Base-by-base conservation (phyloP, 2,888 invertebrate species). In the Girardia tigrina region DNA sequence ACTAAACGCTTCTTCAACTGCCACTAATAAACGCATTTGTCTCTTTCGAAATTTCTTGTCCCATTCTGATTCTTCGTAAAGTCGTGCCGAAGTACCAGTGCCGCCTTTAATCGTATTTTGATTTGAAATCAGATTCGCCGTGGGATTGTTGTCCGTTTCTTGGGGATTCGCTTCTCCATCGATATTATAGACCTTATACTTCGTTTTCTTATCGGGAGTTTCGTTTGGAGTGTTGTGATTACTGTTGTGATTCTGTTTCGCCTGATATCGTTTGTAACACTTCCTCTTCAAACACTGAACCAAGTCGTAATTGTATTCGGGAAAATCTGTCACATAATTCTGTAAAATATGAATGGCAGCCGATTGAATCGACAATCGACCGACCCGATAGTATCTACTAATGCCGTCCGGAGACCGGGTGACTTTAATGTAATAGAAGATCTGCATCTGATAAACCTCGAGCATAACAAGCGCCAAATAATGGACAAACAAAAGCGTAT, bases 341-440 rank as follows among this genome's bases (percentile, higher is more conserved):
- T 95, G 92, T 56, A 97, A 85, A 1, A 94, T 90, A 90, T 91
- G 92, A 8, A 94, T 91, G 0, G 97, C 94, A 0, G 95, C 92
- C 80, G 94, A 86, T 83, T 97, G 97, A 80, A 97, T 91, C 80
- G 93, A 94, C 78, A 95, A 86, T 56, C 81, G 77, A 72, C 84
- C 85, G 20, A 83, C 91, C 29, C 79, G 88, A 83, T 91, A 94
- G 0, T 91, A 90, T 79, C 89, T 88, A 78, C 91, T 90, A 80
- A 91, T 90, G 0, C 97, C 97, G 84, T 98, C 97, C 0, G 98
- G 98, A 76, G 94, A 94, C 77, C 98, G 88, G 0, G 94, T 91
- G 78, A 98, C 83, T 72, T 85, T 85, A 16, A 87, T 81, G 20
- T 83, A 82, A 80, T 90, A 98, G 77, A 89, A 89, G 0, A 94